phyloP scores from a whole-genome alignment of 2,888 invertebrate species.

The Eupithecia exiguata region DNA sequence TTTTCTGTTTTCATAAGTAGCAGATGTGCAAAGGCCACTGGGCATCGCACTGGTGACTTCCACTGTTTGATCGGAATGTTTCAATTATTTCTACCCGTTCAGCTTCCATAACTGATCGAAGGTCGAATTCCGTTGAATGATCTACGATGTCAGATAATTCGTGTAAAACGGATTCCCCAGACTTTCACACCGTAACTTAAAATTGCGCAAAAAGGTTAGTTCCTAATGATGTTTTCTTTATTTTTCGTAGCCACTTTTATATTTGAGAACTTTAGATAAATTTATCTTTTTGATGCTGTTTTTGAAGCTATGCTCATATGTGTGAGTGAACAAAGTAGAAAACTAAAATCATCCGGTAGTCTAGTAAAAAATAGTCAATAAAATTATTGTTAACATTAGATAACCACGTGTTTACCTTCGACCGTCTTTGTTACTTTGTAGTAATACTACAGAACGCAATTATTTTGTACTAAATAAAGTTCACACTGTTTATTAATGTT shows the following conservation, averaged over 20 bases:
- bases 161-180: slow-evolving; percentile 11
- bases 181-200: neutral
- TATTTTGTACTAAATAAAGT: slow-evolving; percentile 14
- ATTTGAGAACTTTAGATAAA: neutral
- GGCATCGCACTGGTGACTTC: slow-evolving; percentile 48
- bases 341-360: too few relatives aligned
- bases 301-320: too few relatives aligned
- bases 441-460: neutral
- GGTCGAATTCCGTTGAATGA: slow-evolving; percentile 26
- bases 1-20: slow-evolving; percentile 65
- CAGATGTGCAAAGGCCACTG: slow-evolving; percentile 75
- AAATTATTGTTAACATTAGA: neutral
- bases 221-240: neutral
- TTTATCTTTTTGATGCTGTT: too few relatives aligned
- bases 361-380: too few relatives aligned
- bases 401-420: neutral
- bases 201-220: neutral
- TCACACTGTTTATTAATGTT: slow-evolving; percentile 32
- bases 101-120: slow-evolving; percentile 29
- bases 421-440: neutral
- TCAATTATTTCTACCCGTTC: slow-evolving; percentile 60
- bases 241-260: neutral
- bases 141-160: slow-evolving; percentile 13
- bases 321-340: too few relatives aligned
- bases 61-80: slow-evolving; percentile 62